A percentile compares a stretch with the other conserved stretches of the same genome.
phyloP scores from a whole-genome alignment of 2,113 vertebrate genomes.

The Cygnus atratus region DNA sequence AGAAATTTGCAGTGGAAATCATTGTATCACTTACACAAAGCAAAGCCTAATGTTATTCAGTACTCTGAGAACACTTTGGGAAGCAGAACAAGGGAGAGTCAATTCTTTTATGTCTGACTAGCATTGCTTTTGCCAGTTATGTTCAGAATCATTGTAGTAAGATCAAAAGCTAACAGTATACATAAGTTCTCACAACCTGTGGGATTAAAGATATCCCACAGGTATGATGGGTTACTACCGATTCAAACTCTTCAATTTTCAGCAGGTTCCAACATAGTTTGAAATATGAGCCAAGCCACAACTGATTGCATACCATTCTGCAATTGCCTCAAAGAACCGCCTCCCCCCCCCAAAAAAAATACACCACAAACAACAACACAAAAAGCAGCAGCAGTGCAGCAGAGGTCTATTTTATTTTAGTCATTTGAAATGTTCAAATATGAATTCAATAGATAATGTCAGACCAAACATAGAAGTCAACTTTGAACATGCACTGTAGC shows the following conservation, averaged over 20 bases:
- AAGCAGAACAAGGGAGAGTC: slow-evolving; percentile 64
- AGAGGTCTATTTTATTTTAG: slow-evolving; percentile 27
- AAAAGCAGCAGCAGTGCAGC: neutral
- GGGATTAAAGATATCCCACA: slow-evolving; percentile 70
- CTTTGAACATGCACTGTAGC: slow-evolving; percentile 45
- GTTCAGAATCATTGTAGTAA: slow-evolving; percentile 59
- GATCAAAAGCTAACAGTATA: slow-evolving; percentile 72
- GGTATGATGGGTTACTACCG: slow-evolving; percentile 48
- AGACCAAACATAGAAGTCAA: slow-evolving; percentile 42
- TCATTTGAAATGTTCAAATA: slow-evolving; percentile 48
- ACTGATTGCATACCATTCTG: slow-evolving; percentile 15
- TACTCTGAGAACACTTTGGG: slow-evolving; percentile 42
- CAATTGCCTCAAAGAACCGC: neutral
- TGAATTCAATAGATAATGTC: neutral
- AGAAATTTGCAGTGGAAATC: neutral
- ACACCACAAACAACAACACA: neutral
- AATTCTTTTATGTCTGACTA: slow-evolving; percentile 71
- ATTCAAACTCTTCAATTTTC: slow-evolving; percentile 60
- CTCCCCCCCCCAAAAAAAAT: neutral
- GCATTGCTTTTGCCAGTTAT: slow-evolving; percentile 37
- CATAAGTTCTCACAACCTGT: slow-evolving; percentile 34
- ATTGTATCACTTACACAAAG: neutral
- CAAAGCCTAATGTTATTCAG: slow-evolving; percentile 2
- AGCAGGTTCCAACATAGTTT: slow-evolving; percentile 32
- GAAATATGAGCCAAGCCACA: slow-evolving; percentile 52